Conservation (phyloP, 2,113 vertebrate genomes). For the Sorex araneus region DNA sequence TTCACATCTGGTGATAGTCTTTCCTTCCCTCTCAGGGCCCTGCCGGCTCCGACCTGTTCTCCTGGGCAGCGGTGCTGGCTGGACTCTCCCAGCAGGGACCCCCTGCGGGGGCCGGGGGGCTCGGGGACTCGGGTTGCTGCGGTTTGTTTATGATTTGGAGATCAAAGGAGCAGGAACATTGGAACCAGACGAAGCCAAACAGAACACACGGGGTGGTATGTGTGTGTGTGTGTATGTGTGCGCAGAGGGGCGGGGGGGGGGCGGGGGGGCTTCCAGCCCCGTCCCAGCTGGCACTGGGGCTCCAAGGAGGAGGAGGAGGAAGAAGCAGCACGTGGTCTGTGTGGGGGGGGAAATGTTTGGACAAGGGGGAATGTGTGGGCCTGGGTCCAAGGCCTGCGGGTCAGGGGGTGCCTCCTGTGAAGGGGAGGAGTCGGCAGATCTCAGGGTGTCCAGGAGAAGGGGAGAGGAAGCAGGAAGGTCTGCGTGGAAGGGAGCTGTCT, state of each 20-base stretch:
- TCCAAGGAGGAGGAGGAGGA: not conserved
- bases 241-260: not conserved
- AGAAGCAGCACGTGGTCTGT: constrained; percentile 17
- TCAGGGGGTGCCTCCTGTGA: rapidly evolving
- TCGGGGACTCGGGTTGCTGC: constrained; percentile 59
- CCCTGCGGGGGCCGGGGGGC: not conserved
- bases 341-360: constrained; percentile 72
- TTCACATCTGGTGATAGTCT: too few species aligned
- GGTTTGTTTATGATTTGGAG: constrained; percentile 80
- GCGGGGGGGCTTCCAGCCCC: constrained; percentile 18
- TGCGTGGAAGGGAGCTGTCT: too few species aligned
- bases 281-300: not conserved
- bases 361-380: constrained; percentile 58
- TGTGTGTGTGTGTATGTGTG: too few species aligned
- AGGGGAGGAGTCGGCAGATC: not conserved
- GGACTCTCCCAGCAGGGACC: not conserved
- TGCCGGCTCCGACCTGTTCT: too few species aligned
- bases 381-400: not conserved
- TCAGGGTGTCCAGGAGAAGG: not conserved
- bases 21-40: too few species aligned
- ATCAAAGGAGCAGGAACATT: constrained; percentile 84
- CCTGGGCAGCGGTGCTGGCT: not conserved
- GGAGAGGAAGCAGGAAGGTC: not conserved
- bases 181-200: constrained; percentile 69
- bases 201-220: constrained; percentile 11